Evolutionary conservation across 2,797 vertebrate genomes (phyloP), one percentile per base, ranked within the genome.

Genomic region (Iguana delicatissima): DNA sequence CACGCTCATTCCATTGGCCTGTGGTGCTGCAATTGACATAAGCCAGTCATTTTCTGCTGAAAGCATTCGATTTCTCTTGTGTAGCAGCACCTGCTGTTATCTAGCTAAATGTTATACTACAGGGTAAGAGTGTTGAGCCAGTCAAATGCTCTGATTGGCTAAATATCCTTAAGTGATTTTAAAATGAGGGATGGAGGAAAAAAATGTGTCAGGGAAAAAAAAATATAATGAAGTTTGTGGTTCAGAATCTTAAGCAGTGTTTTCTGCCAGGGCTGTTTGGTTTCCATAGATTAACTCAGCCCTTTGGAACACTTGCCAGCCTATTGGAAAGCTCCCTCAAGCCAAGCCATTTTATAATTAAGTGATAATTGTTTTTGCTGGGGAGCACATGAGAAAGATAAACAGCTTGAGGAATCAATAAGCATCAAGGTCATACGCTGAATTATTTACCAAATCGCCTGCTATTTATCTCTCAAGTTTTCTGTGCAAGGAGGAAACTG

Each of bases 351-450:
- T 97, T 97, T 97, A 96, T 97, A 98, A 98, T 98, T 97, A 97
- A 97, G 97, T 96, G 96, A 97, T 97, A 98, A 98, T 97, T 98
- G 96, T 98, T 97, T 97, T 97, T 96, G 92, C 95, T 95, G 95
- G 93, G 94, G 96, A 97, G 97, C 96, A 89, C 95, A 95, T 74
- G 93, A 95, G 97, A 96, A 98, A 97, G 96, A 98, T 97, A 97
- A 98, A 97, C 96, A 98, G 97, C 97, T 97, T 88, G 95, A 97
- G 94, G 96, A 97, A 97, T 98, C 97, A 98, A 97, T 97, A 97
- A 97, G 93, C 95, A 96, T 97, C 97, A 97, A 97, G 97, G 97
- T 98, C 97, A 97, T 93, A 96, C 94, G 96, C 96, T 97, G 97
- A 97, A 96, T 97, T 97, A 97, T 97, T 98, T 97, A 97, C 96